A percentile compares a stretch with the other conserved stretches of the same genome.
These are phyloP conservation scores for Psittacus erithacus DNA, from an alignment of 2,113 vertebrate species.

Conservation along the genomic window DNA sequence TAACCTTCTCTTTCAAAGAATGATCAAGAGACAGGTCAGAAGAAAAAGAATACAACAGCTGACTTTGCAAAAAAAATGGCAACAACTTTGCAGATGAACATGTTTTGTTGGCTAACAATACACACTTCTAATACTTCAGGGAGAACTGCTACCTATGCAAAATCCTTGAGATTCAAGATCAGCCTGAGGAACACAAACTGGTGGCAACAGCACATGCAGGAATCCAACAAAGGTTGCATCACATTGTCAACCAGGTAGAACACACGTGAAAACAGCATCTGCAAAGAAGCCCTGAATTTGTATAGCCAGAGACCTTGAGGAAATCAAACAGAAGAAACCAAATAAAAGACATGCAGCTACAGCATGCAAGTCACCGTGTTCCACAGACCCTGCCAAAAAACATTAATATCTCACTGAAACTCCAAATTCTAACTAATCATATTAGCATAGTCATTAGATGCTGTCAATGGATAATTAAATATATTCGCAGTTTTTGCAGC, in stretches of 20 bases:
- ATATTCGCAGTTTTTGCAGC: background rate
- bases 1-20: background rate
- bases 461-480: constrained; percentile 44
- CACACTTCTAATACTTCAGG: background rate
- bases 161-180: constrained; percentile 36
- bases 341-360: background rate
- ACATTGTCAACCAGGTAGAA: background rate
- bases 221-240: background rate
- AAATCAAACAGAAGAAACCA: background rate
- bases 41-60: background rate
- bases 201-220: background rate
- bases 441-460: constrained; percentile 33
- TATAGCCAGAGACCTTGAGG: background rate
- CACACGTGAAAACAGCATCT: background rate
- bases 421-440: constrained; percentile 9
- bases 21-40: background rate
- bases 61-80: background rate
- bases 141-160: constrained; percentile 26
- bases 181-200: constrained; percentile 11
- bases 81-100: background rate
- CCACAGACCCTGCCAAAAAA: background rate
- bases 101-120: constrained; percentile 18
- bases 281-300: background rate
- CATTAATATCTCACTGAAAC: background rate
- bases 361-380: background rate